Evolutionary conservation across 2,797 vertebrate genomes (phyloP), one percentile per base, ranked within the genome.

Genomic region (Hephaestus fuliginosus): DNA sequence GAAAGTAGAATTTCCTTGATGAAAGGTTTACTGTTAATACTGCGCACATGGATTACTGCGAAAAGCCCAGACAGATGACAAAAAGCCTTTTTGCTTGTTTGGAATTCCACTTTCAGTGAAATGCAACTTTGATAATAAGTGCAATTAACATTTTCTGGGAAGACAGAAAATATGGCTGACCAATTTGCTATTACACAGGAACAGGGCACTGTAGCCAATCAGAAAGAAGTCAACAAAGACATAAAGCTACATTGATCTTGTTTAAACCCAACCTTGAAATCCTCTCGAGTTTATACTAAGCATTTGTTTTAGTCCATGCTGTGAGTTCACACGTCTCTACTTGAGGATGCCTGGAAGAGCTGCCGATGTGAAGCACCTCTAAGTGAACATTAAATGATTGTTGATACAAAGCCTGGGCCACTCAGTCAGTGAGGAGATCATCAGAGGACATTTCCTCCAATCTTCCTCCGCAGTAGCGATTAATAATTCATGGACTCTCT

Each of bases 401-500:
- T 63, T 76, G 8, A 41, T 30, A 64, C 33, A 74, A 76, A 62
- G n/a, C 43, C 41, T 56, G 20, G 48, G 43, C 8, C 15, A 22
- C 56, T 76, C 28, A 36, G 30, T 66, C 48, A 57, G 62, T 33
- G 49, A 80, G 11, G 13, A 65, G 63, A 79, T 69, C 48, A 49
- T 71, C 61, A 62, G 57, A 79, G 57, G 61, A 71, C 36, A 44
- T 44, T 81, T 75, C 77, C 53, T 66, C 68, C 39, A 65, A 48
- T 63, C 69, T 68, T 66, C 68, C 76, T 73, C 51, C 61, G 52
- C 43, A 74, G 28, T 77, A 76, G 61, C 25, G 64, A 79, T 88
- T 61, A 74, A 85, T 81, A 72, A 88, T 90, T 84, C 66, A 90
- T 55, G 22, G 33, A 13, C 28, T 58, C 14, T 53, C 41, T 70